Base-by-base conservation (phyloP, 1,140 invertebrate genomes). In the Probaryconus sp. region DNA sequence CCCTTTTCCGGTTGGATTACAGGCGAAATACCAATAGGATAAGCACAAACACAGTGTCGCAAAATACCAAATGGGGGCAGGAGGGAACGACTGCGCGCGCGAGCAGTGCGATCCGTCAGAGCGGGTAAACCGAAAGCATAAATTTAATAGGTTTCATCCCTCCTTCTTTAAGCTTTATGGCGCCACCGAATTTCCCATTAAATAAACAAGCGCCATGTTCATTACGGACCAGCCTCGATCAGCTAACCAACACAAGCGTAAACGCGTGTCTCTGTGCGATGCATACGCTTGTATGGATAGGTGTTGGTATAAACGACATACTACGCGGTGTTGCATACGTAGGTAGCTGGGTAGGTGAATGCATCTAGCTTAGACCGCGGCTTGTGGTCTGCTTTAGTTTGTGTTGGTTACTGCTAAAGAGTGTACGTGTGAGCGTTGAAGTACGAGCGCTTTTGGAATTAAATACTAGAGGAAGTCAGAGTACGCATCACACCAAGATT, bases 121-220 rank as follows among this genome's bases (percentile, higher is more conserved):
- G 82, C 85, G 85, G 81, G 83, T 86, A 87, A 88, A 87, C 86
- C 85, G 79, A 83, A 82, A 81, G 70, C 85, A 87, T 87, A 87
- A 87, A 88, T 87, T 86, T 85, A 84, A 86, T 85, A 82, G 84
- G 84, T 86, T 85, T 85, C 83, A 81, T 84, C 79, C 81, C 78
- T 78, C 69, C 79, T 84, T 82, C 83, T 82, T 83, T 65, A 74
- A 85, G 83, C 82, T 87, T 87, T 88, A 87, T 87, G 84, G 84
- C 81, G 81, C 82, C 83, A 81, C 83, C 85, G 83, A 88, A 86
- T 87, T 86, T 84, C 82, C 85, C 83, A 87, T 88, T 87, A 86
- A 88, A 88, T 87, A 87, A 87, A 88, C 85, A 87, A 87, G 82
- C 85, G 76, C 81, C 78, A 82, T 85, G 83, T 87, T 86, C 84